phyloP scores from a whole-genome alignment of 2,888 invertebrate genomes.

The Yponomeuta malinellus region DNA sequence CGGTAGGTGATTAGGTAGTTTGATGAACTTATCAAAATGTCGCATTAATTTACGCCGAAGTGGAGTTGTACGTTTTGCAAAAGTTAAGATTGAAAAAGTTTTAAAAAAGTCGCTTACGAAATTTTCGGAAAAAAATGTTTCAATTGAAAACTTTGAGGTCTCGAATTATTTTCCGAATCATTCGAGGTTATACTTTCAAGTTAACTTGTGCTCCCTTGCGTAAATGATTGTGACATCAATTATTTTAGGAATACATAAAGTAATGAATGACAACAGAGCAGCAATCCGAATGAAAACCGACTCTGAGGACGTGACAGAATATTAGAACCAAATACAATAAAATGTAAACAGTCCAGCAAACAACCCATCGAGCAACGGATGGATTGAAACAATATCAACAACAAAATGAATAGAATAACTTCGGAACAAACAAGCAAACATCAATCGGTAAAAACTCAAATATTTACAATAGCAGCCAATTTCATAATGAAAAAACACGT shows the following conservation, averaged over 20 bases:
- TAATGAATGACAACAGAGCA: conserved; percentile 5
- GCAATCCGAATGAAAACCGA: neutral
- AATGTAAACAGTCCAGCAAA: neutral
- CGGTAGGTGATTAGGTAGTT: neutral
- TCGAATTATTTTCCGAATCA: neutral
- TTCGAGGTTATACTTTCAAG: neutral
- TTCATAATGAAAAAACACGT: conserved; percentile 13
- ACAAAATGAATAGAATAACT: conserved; percentile 8
- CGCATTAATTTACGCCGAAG: conserved; percentile 9
- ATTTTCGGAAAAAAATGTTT: neutral
- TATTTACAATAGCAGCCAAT: conserved; percentile 16
- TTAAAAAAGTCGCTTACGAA: neutral
- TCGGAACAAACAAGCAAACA: conserved; percentile 15
- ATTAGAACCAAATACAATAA: conserved; percentile 10
- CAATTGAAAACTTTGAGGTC: neutral
- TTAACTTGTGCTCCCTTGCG: neutral
- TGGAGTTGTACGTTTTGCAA: neutral
- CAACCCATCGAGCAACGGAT: conserved; percentile 4
- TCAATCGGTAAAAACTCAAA: conserved; percentile 15
- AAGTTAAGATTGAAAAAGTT: neutral
- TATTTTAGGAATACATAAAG: conserved; percentile 6
- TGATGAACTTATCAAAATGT: neutral
- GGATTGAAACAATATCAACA: conserved; percentile 8
- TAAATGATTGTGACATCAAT: conserved; percentile 12
- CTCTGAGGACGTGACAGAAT: conserved; percentile 5